Base-by-base conservation (phyloP, 2,888 invertebrate species). In the Acanthosepion lycidas region DNA sequence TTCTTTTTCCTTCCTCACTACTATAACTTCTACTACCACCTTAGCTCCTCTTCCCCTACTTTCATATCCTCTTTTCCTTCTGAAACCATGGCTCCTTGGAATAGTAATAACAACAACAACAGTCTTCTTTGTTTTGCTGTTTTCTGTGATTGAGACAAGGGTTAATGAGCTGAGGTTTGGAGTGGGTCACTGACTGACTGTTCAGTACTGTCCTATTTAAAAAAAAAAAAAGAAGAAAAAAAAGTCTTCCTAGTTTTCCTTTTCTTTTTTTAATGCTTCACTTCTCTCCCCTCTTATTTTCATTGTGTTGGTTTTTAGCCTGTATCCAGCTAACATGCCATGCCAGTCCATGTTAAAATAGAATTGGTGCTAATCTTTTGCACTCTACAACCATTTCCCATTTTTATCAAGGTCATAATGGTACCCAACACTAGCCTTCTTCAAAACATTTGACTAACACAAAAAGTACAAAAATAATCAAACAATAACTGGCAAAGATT, bases 131-230 rank as follows among this genome's bases (percentile, higher is more conserved):
- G 78, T 78, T n/a, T 78, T n/a, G 78, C n/a, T 78, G 9, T n/a
- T 78, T 12, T 78, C 15, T 78, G 1, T 33, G 78, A 78, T 78
- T 78, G n/a, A n/a, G n/a, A 78, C 78, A n/a, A 78, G 78, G 78
- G 78, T 78, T 78, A 78, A 78, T 78, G 78, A 78, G 12, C 15
- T 78, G 78, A 78, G n/a, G n/a, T 78, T n/a, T n/a, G 78, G 78
- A 78, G 78, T 78, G n/a, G 78, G 78, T 78, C 78, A 78, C 78
- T 78, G 78, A 78, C n/a, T n/a, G 78, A 78, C 78, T n/a, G n/a
- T 78, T 78, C n/a, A n/a, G n/a, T 78, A 15, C 78, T 78, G n/a
- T 78, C n/a, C 12, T 1, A 78, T 33, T 33, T n/a, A n/a, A n/a
- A 78, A n/a, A n/a, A 64, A 64, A 26, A 78, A n/a, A n/a, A 64